A percentile compares a stretch with the other conserved stretches of the same genome.
Evolutionary conservation across 2,797 vertebrate species (phyloP).

Genomic region (Manis javanica): DNA sequence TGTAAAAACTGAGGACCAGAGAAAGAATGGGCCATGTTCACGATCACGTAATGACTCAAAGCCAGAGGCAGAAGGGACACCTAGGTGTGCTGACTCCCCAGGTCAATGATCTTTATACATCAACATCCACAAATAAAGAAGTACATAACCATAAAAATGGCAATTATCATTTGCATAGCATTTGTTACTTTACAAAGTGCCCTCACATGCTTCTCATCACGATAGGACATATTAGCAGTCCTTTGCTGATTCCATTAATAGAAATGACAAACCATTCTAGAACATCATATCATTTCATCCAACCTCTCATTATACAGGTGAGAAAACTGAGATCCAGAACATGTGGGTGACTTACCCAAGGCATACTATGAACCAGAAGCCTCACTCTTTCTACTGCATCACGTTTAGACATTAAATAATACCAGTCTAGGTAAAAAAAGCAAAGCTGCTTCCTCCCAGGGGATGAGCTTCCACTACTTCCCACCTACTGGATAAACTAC

Average conservation of each 20-base stretch:
- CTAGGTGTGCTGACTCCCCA: not conserved
- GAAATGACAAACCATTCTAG: slow-evolving; percentile 32
- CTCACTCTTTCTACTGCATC: not conserved
- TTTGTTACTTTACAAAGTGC: slow-evolving; percentile 37
- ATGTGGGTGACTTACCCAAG: not conserved
- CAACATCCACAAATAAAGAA: slow-evolving; percentile 28
- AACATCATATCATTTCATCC: not conserved
- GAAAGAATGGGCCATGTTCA: slow-evolving; percentile 36
- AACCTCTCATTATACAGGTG: not conserved
- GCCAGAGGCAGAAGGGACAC: not conserved
- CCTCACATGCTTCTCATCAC: not conserved
- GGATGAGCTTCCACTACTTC: slow-evolving; percentile 14
- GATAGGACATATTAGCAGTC: not conserved
- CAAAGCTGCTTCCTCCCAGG: not conserved
- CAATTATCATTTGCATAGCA: slow-evolving; percentile 20
- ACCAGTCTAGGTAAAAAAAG: not conserved
- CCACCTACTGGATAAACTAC: not conserved
- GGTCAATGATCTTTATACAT: not conserved
- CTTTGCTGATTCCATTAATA: not conserved
- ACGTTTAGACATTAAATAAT: slow-evolving; percentile 38
- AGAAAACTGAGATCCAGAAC: slow-evolving; percentile 23
- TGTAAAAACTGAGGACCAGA: not conserved
- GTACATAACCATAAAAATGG: not conserved
- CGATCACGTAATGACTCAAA: slow-evolving; percentile 14
- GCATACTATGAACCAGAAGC: not conserved